Evolutionary conservation across 2,113 vertebrate species (phyloP).

Genomic region (Gallinago media): DNA sequence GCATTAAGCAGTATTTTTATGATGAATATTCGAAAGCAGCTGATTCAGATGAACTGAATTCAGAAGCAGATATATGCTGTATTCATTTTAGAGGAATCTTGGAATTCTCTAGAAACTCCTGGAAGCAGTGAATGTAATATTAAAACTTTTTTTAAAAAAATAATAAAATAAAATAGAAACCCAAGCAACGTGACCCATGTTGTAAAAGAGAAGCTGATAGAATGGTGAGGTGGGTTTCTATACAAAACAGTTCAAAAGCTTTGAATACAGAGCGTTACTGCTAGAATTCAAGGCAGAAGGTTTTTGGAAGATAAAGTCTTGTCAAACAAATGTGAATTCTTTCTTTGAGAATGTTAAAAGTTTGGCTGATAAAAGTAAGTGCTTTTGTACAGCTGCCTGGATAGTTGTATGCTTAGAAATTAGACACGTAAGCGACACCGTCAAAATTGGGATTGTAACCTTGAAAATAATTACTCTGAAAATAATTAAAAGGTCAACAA

Average conservation of each 20-base stretch:
- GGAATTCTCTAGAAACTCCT: conserved; percentile 11
- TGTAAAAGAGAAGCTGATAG: neutral
- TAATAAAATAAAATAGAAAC: neutral
- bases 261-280: neutral
- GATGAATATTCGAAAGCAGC: conserved; percentile 9
- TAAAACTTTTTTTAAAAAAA: neutral
- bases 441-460: neutral
- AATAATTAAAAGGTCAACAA: conserved; percentile 12
- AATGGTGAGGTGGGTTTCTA: conserved; percentile 19
- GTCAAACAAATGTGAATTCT: conserved; percentile 33
- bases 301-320: conserved; percentile 22
- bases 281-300: conserved; percentile 6
- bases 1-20: conserved; percentile 17
- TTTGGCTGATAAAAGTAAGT: conserved; percentile 34
- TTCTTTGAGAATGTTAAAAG: conserved; percentile 26
- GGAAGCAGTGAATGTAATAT: neutral
- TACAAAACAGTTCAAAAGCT: conserved; percentile 30
- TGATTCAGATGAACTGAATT: conserved; percentile 27
- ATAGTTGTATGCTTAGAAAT: neutral
- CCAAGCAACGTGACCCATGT: neutral
- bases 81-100: neutral
- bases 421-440: neutral
- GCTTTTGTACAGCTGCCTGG: neutral
- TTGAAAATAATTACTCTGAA: neutral
- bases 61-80: neutral